These are phyloP conservation scores for Junonia oenone DNA, from an alignment of 2,888 invertebrate genomes.

Conservation along the genomic window DNA sequence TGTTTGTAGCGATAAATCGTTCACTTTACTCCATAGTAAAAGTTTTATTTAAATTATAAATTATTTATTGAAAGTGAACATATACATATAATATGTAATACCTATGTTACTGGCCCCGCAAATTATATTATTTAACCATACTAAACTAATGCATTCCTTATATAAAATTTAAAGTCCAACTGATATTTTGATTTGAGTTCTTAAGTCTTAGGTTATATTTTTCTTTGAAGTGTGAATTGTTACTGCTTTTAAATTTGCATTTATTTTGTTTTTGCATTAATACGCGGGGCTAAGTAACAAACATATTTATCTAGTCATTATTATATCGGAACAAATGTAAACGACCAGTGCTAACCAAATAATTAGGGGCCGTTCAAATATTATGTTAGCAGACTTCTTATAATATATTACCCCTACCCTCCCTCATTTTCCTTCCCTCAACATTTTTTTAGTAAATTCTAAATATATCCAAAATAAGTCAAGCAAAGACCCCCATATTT, in stretches of 20 bases:
- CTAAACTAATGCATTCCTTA: not conserved
- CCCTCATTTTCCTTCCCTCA: too few relatives aligned
- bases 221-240: not conserved
- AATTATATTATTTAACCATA: not conserved
- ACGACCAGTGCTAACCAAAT: slow-evolving; percentile 11
- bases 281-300: slow-evolving; percentile 14
- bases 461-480: too few relatives aligned
- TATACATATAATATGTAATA: too few relatives aligned
- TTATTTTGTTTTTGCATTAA: slow-evolving; percentile 11
- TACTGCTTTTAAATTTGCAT: not conserved
- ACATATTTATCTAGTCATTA: slow-evolving; percentile 26
- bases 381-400: too few relatives aligned
- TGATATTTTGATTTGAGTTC: not conserved
- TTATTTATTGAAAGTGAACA: slow-evolving; percentile 8
- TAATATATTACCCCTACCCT: too few relatives aligned
- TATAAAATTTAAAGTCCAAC: not conserved
- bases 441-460: too few relatives aligned
- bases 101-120: not conserved
- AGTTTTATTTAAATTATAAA: not conserved
- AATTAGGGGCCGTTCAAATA: too few relatives aligned
- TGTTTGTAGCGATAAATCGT: slow-evolving; percentile 2
- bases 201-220: not conserved
- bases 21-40: slow-evolving; percentile 1
- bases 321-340: slow-evolving; percentile 26
- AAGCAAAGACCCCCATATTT: too few relatives aligned